phyloP scores from a whole-genome alignment of 2,888 invertebrate genomes.

The Ernsta delagoae region DNA sequence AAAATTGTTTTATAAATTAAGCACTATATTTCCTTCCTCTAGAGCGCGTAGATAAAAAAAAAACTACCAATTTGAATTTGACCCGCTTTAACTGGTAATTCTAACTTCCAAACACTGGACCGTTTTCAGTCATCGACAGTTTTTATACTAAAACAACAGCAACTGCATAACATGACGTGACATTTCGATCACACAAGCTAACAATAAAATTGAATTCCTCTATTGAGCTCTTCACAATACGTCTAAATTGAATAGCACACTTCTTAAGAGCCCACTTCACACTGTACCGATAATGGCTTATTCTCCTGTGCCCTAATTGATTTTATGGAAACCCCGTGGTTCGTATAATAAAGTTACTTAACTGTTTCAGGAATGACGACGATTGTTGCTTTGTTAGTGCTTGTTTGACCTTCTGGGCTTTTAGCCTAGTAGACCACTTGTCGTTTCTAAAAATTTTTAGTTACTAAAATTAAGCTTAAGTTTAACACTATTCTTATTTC shows the following conservation, averaged over 20 bases:
- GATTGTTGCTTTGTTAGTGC: neutral
- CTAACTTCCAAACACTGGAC: too few relatives aligned
- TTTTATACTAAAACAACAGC: too few relatives aligned
- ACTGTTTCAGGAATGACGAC: constrained; percentile 17
- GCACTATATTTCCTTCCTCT: too few relatives aligned
- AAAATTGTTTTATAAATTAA: too few relatives aligned
- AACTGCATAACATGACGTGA: too few relatives aligned
- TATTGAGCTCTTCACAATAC: constrained; percentile 4
- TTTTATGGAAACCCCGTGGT: constrained; percentile 26
- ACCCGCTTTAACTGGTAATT: too few relatives aligned
- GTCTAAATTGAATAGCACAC: constrained; percentile 9
- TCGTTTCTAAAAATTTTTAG: neutral
- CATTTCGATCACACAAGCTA: neutral
- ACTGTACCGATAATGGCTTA: constrained; percentile 19
- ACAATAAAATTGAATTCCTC: neutral
- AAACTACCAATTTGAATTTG: too few relatives aligned
- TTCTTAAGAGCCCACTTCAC: too few relatives aligned
- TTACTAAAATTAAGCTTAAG: too few relatives aligned
- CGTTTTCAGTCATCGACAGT: too few relatives aligned
- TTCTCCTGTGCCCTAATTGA: constrained; percentile 15
- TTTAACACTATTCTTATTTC: too few relatives aligned
- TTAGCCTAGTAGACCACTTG: neutral
- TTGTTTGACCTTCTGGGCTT: neutral
- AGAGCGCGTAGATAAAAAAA: too few relatives aligned
- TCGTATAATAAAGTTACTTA: constrained; percentile 17